Evolutionary conservation across 2,888 invertebrate species (phyloP), one percentile per base, ranked within the genome.

Genomic region (Leucophenga maculata): DNA sequence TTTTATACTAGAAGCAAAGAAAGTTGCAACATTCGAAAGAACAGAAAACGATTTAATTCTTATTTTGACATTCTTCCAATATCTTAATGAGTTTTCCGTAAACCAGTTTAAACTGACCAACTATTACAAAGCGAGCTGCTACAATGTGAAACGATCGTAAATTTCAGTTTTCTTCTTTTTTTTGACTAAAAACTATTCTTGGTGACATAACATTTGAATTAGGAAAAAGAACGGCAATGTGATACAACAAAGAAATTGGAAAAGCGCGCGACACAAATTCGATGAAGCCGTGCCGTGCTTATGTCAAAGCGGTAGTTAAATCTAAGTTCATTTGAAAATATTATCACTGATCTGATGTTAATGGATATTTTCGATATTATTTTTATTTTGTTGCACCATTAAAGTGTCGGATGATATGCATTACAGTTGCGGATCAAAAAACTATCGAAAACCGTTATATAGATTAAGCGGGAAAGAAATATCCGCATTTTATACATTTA

Each of bases 1-100:
- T 75, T 79, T 76, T 79, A 82, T 82, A 80, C 55, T 39, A 11
- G 3, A 8, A 39, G 8, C 11, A 11, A n/a, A 39, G 39, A 39
- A 39, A 39, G 14, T 52, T 66, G 69, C 67, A 69, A 71, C 16
- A 70, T 18, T 11, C 18, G 22, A 65, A 32, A 57, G 39, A 39
- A 39, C 4, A 39, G 39, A 3, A 39, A 11, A 39, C 4, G 39
- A 8, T 9, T 11, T 6, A 39, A 9, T 6, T n/a, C n/a, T n/a
- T n/a, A n/a, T n/a, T n/a, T n/a, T n/a, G 3, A 26, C 26, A 26
- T 39, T 39, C 8, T 39, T 39, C 22, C 11, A 14, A 55, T 55
- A 13, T 26, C 55, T 26, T 55, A 20, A 22, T 18, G 20, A 44
- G 14, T 26, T 39, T 50, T 64, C 48, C 65, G 64, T 62, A 62